Base-by-base conservation (phyloP, 2,797 vertebrate species). In the Hydrolagus colliei region DNA sequence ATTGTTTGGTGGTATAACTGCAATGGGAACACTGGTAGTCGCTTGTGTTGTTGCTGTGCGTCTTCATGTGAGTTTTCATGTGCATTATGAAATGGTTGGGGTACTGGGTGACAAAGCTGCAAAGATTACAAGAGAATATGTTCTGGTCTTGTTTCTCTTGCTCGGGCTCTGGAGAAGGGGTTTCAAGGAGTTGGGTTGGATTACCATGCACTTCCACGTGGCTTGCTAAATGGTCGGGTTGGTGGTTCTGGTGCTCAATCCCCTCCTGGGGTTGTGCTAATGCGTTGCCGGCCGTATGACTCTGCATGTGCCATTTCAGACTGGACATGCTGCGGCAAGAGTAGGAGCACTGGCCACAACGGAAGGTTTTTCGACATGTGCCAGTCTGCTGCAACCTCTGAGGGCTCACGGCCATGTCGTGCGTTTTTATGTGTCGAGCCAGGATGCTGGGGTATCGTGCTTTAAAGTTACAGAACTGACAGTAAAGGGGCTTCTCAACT, bases 61-160 rank as follows among this genome's bases (percentile, higher is more conserved):
- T 82, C 68, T 82, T 82, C 79, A 82, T 82, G 79, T 84, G 79
- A 2, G 65, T 41, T 84, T 84, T 84, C 79, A 84, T 84, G 32
- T 84, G 79, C 79, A 84, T 84, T 84, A 84, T 84, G 65, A 84
- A 84, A 27, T 84, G 79, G 79, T 84, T 84, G 20, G 79, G 79
- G 16, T 84, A 84, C 65, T 84, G 79, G 63, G 79, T 84, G 4
- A 84, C 79, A 84, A 84, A 84, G 68, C 32, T 84, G 79, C 79
- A 84, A 27, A 71, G 41, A 11, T 84, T 84, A 52, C 79, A 84
- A 71, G 79, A 84, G 32, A 84, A 84, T 9, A 84, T 68, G 65
- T 84, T 84, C 41, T 68, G 27, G 71, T 65, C 71, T 20, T 14
- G 35, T 41, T 84, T 27, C 67, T 65, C 13, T 5, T 35, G 9